Percentiles rank a stretch among this genome's conserved stretches.
These are phyloP conservation scores for Tribolium madens DNA, from an alignment of 1,140 invertebrate genomes.

Conservation along the genomic window DNA sequence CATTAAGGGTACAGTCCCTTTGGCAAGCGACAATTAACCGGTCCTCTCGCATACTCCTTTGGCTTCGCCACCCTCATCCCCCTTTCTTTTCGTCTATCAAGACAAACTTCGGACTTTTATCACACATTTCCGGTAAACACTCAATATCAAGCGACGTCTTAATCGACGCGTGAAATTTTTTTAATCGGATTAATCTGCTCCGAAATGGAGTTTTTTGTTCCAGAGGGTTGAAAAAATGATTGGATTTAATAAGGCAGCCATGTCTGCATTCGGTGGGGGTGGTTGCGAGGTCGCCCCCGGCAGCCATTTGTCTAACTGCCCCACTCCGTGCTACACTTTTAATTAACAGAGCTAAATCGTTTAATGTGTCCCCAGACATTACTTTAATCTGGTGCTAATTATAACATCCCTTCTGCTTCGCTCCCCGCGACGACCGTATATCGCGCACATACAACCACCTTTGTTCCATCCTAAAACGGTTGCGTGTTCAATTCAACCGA, in stretches of 20 bases:
- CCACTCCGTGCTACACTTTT: conserved; percentile 65
- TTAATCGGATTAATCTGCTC: not conserved
- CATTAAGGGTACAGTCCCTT: conserved; percentile 57
- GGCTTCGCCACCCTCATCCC: not conserved
- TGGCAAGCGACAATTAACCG: conserved; percentile 56
- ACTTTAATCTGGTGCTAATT: conserved; percentile 68
- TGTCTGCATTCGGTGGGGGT: conserved; percentile 25
- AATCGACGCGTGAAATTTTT: not conserved
- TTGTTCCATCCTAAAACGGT: conserved; percentile 28
- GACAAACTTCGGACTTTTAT: not conserved
- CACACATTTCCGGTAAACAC: not conserved
- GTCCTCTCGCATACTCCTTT: conserved; percentile 41
- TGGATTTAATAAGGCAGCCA: conserved; percentile 33
- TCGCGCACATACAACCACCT: conserved; percentile 38
- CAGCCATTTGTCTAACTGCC: conserved; percentile 63
- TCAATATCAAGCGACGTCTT: not conserved
- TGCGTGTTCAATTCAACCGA: not conserved
- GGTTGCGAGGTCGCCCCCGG: conserved; percentile 52
- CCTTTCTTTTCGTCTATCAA: not conserved
- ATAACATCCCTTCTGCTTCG: conserved; percentile 63
- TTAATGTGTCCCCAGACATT: conserved; percentile 67
- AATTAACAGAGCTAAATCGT: conserved; percentile 68
- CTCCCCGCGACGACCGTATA: conserved; percentile 44
- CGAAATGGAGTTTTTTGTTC: not conserved
- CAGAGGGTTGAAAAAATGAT: conserved; percentile 23